A percentile compares a stretch with the other conserved stretches of the same genome.
Evolutionary conservation across 2,113 vertebrate species (phyloP).

Genomic region (Motacilla tschutschensis): DNA sequence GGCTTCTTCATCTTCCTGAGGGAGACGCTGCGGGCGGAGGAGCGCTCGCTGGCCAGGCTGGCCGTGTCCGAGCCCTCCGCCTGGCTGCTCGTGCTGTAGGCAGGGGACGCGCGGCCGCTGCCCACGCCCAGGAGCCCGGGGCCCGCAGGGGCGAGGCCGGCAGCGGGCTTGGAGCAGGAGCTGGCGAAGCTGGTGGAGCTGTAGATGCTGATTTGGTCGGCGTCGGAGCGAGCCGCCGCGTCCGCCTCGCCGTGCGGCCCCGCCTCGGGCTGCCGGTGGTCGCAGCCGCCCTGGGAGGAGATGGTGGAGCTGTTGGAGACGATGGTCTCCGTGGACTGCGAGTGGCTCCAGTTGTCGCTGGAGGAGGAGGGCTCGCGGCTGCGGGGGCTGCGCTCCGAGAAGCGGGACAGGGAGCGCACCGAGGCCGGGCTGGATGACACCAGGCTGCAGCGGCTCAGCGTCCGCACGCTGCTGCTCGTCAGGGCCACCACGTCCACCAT

Average conservation of each 20-base stretch:
- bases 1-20: conserved; percentile 87
- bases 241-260: background rate
- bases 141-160: rapidly evolving
- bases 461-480: conserved; percentile 74
- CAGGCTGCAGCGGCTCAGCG: conserved; percentile 87
- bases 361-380: conserved; percentile 72
- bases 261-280: conserved; percentile 58
- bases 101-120: conserved; percentile 24
- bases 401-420: conserved; percentile 73
- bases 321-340: conserved; percentile 89
- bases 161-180: conserved; percentile 30
- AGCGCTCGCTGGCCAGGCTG: conserved; percentile 73
- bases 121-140: conserved; percentile 18
- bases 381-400: conserved; percentile 55
- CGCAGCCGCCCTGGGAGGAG: conserved; percentile 80
- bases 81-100: conserved; percentile 54
- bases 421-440: conserved; percentile 84
- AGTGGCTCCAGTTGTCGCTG: conserved; percentile 87
- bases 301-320: conserved; percentile 86
- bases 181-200: conserved; percentile 50
- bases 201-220: conserved; percentile 62
- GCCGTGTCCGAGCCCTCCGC: conserved; percentile 64
- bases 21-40: conserved; percentile 80
- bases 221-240: background rate
- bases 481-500: conserved; percentile 92